A percentile compares a stretch with the other conserved stretches of the same genome.
Conservation (phyloP, 2,797 vertebrate species). For the Emys orbicularis region DNA sequence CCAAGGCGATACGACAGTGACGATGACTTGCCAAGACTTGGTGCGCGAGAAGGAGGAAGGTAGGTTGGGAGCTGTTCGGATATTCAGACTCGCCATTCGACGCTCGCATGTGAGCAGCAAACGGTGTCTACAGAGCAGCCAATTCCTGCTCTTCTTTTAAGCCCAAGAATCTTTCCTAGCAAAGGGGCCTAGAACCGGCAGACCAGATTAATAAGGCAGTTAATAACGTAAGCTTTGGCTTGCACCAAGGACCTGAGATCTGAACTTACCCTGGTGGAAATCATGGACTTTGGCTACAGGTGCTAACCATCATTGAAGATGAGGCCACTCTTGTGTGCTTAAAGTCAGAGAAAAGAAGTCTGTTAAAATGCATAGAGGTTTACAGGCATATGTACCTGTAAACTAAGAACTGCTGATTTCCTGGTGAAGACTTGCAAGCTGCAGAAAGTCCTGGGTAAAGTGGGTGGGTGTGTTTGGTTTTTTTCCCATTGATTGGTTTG, state of each 20-base stretch:
- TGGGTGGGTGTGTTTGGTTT: too few species aligned
- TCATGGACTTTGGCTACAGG: not conserved
- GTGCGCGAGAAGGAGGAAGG: constrained; percentile 88
- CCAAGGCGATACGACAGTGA: constrained; percentile 96
- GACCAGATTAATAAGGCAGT: not conserved
- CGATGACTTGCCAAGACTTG: constrained; percentile 92
- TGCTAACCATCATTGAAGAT: not conserved
- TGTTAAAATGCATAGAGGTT: not conserved
- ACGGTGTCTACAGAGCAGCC: not conserved
- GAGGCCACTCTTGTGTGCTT: not conserved
- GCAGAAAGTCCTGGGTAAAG: not conserved
- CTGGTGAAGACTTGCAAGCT: not conserved
- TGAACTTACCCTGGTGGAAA: not conserved
- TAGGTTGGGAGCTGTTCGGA: constrained; percentile 23
- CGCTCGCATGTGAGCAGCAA: not conserved
- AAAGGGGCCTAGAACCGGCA: not conserved
- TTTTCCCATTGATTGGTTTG: too few species aligned
- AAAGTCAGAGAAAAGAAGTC: too few species aligned
- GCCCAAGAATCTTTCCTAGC: accelerated
- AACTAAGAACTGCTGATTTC: not conserved
- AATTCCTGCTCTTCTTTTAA: not conserved
- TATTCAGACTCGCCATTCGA: not conserved
- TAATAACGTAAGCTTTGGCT: not conserved
- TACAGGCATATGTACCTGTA: not conserved
- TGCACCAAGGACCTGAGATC: not conserved